Conservation (phyloP, 2,797 vertebrate species). For the Semotilus atromaculatus region DNA sequence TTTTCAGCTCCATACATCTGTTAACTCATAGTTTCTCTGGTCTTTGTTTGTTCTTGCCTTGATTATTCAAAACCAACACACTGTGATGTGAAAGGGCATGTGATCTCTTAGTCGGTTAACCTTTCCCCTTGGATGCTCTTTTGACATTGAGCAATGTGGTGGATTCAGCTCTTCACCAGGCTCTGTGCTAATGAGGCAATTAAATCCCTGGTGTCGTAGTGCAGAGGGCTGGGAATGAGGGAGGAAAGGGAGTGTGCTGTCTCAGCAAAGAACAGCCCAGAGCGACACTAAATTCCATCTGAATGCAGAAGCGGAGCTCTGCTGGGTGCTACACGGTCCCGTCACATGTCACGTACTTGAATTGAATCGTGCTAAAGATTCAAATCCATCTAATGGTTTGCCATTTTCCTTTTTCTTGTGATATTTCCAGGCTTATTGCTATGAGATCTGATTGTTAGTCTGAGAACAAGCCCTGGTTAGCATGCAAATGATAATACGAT, state of each 20-base stretch:
- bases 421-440: neutral
- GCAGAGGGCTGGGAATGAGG: conserved; percentile 57
- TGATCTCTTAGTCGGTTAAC: conserved; percentile 76
- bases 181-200: conserved; percentile 82
- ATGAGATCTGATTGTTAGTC: neutral
- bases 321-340: conserved; percentile 18
- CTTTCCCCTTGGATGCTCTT: conserved; percentile 77
- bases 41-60: conserved; percentile 50
- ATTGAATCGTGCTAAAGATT: neutral
- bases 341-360: neutral
- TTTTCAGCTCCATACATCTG: conserved; percentile 33
- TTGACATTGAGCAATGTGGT: conserved; percentile 80
- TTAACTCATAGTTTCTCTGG: neutral
- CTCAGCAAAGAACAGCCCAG: conserved; percentile 76
- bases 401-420: conserved; percentile 5
- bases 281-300: conserved; percentile 56
- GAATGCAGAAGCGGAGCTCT: conserved; percentile 58
- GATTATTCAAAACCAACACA: conserved; percentile 63
- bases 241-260: conserved; percentile 73
- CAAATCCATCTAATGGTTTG: neutral
- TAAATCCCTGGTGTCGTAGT: conserved; percentile 75
- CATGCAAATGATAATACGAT: neutral
- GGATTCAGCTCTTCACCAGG: conserved; percentile 69
- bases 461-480: neutral
- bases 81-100: conserved; percentile 67